These are phyloP conservation scores for Tetragnatha versicolor DNA, from an alignment of 1,140 invertebrate genomes.

Conservation along the genomic window DNA sequence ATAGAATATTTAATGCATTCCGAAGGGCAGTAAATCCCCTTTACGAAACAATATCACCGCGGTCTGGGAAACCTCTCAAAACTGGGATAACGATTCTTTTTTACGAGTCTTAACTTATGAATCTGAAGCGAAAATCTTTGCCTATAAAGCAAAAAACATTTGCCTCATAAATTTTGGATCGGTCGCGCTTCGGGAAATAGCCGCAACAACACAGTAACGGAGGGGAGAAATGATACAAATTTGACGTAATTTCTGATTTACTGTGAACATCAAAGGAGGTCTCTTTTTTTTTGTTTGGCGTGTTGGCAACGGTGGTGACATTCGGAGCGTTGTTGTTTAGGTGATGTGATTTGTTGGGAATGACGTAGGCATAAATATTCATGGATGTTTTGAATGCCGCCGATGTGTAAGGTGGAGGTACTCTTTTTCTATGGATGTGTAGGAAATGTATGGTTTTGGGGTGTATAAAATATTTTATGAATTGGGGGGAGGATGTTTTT, in stretches of 20 bases:
- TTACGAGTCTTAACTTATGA: constrained; percentile 29
- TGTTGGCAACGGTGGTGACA: too few relatives aligned
- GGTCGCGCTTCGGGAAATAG: background rate
- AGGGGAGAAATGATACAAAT: constrained; percentile 4
- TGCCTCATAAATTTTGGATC: constrained; percentile 45
- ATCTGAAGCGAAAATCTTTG: background rate
- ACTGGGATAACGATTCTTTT: constrained; percentile 9
- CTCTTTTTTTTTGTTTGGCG: too few relatives aligned
- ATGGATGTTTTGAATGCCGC: too few relatives aligned
- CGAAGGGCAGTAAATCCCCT: constrained; percentile 15
- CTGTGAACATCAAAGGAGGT: background rate
- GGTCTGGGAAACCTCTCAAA: background rate
- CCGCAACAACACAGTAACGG: background rate
- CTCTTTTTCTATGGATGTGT: too few relatives aligned
- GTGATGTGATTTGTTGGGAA: too few relatives aligned
- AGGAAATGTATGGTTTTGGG: too few relatives aligned
- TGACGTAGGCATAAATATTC: too few relatives aligned
- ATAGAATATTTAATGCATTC: constrained; percentile 36
- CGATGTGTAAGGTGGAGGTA: too few relatives aligned
- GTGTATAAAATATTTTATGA: too few relatives aligned
- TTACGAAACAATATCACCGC: too few relatives aligned
- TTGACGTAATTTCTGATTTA: constrained; percentile 21
- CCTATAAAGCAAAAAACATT: constrained; percentile 28
- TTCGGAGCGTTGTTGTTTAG: too few relatives aligned
- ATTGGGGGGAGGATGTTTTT: too few relatives aligned